These are phyloP conservation scores for Cecropterus lyciades DNA, from an alignment of 1,140 invertebrate species.

Conservation along the genomic window DNA sequence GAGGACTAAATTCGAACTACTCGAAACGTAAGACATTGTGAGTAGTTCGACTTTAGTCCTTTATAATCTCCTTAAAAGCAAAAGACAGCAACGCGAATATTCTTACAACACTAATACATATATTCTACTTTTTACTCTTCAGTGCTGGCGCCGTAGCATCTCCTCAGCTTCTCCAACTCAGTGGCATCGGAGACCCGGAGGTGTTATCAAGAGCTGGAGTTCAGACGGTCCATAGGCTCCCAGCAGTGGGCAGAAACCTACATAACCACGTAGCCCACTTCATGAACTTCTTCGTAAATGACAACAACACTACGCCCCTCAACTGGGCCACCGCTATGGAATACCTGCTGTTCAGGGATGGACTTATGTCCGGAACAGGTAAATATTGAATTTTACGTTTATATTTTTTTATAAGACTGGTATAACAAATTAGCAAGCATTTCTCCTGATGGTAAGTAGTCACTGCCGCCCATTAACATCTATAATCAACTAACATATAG, in stretches of 20 bases:
- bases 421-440: no score
- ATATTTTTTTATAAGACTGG: no score
- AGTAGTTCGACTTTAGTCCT: no score
- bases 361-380: slow-evolving; percentile 93
- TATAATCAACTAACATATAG: no score
- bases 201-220: slow-evolving; percentile 87
- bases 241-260: slow-evolving; percentile 94
- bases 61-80: no score
- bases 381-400: slow-evolving; percentile 26
- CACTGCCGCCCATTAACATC: no score
- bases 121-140: neutral
- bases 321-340: slow-evolving; percentile 96
- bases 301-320: slow-evolving; percentile 91
- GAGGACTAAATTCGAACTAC: no score
- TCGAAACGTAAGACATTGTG: no score
- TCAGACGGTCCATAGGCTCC: slow-evolving; percentile 89
- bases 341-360: slow-evolving; percentile 92
- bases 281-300: slow-evolving; percentile 91
- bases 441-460: no score
- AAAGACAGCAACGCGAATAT: no score
- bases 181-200: slow-evolving; percentile 91
- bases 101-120: no score
- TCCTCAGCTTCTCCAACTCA: slow-evolving; percentile 93
- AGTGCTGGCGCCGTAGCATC: slow-evolving; percentile 90
- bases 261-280: slow-evolving; percentile 94